These are phyloP conservation scores for Ariolimax columbianus DNA, from an alignment of 2,888 invertebrate species.

Conservation along the genomic window DNA sequence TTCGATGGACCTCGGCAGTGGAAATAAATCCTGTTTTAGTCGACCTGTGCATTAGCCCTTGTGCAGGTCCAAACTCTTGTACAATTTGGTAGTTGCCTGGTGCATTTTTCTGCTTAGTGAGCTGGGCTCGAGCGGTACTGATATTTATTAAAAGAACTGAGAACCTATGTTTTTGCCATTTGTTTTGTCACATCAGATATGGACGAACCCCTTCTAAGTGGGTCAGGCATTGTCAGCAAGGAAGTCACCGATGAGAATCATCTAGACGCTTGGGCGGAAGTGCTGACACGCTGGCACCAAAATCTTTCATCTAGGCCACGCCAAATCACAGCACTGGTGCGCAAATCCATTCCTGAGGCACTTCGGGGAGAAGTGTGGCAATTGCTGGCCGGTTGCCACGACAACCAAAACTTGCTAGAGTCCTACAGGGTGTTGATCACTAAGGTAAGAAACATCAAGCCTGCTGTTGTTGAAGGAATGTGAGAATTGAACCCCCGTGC, in stretches of 20 bases:
- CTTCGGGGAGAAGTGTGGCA: constrained; percentile 98
- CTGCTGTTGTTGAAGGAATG: no score
- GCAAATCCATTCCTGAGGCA: constrained; percentile 93
- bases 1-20: no score
- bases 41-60: no score
- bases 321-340: constrained; percentile 73
- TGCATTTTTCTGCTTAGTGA: no score
- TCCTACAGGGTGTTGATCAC: constrained; percentile 94
- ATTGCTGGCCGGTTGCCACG: constrained; percentile 91
- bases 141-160: no score
- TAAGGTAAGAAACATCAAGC: constrained; percentile 83
- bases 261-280: constrained; percentile 94
- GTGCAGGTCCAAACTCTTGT: no score
- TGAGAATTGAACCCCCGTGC: no score
- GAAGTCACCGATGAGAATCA: constrained; percentile 93
- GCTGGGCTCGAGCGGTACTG: no score
- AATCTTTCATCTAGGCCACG: constrained; percentile 84
- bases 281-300: constrained; percentile 80
- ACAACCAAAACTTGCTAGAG: constrained; percentile 86
- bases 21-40: no score
- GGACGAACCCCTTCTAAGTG: constrained; percentile 94
- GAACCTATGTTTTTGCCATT: neutral
- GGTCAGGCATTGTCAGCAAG: constrained; percentile 97
- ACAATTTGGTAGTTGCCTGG: no score
- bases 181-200: constrained; percentile 74